phyloP scores from a whole-genome alignment of 2,888 invertebrate species.

The Folsomia candida region DNA sequence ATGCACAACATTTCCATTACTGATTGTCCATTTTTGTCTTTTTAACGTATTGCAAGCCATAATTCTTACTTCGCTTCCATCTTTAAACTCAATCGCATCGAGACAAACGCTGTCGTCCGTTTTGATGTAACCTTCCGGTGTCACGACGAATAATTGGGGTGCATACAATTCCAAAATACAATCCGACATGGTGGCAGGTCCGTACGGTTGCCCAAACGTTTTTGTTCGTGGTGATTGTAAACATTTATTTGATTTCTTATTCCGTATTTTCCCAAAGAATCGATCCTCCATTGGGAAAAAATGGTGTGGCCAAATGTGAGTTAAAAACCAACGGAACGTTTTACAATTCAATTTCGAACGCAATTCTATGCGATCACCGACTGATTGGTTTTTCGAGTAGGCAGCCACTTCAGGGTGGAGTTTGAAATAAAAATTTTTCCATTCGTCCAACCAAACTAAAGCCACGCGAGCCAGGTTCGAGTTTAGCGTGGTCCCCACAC shows the following conservation, averaged over 20 bases:
- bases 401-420: constrained; percentile 70
- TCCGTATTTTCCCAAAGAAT: constrained; percentile 82
- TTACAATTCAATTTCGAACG: constrained; percentile 63
- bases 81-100: constrained; percentile 62
- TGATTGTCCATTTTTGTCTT: constrained; percentile 67
- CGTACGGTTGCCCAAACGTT: constrained; percentile 63
- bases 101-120: constrained; percentile 84
- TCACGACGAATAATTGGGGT: constrained; percentile 71
- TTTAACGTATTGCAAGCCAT: constrained; percentile 67
- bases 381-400: constrained; percentile 63
- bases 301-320: constrained; percentile 93
- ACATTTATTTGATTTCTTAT: constrained; percentile 61
- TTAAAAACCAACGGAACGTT: constrained; percentile 88
- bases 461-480: constrained; percentile 90
- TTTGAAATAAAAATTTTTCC: constrained; percentile 87
- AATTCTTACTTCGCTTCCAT: constrained; percentile 61
- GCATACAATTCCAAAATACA: constrained; percentile 62
- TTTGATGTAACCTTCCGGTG: constrained; percentile 70
- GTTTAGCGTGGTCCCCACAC: constrained; percentile 80
- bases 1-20: constrained; percentile 59
- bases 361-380: constrained; percentile 65
- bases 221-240: constrained; percentile 63
- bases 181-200: constrained; percentile 64
- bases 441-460: constrained; percentile 97
- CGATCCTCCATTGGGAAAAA: constrained; percentile 85